phyloP scores from a whole-genome alignment of 2,113 vertebrate genomes.

The Craseonycteris thonglongyai region DNA sequence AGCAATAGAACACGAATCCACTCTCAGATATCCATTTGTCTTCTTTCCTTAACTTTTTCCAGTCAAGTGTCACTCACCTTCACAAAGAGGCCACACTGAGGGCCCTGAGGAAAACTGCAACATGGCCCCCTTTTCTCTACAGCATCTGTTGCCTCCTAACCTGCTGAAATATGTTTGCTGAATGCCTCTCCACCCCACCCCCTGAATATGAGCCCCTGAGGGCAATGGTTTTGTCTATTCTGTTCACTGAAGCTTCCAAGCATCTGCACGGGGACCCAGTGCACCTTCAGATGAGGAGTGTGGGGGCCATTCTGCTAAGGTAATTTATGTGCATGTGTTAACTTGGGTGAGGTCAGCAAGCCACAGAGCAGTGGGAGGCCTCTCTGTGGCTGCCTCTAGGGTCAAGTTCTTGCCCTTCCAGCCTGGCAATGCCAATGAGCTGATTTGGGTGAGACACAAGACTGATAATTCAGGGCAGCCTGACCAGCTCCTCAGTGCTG shows the following conservation, averaged over 20 bases:
- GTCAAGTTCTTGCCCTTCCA: background rate
- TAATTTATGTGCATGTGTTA: background rate
- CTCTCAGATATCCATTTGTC: background rate
- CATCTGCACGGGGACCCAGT: background rate
- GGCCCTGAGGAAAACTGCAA: background rate
- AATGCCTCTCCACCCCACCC: background rate
- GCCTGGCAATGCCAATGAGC: conserved; percentile 2
- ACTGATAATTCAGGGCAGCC: background rate
- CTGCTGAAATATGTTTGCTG: background rate
- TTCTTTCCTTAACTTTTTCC: background rate
- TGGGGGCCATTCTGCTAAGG: background rate
- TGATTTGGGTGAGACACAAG: background rate
- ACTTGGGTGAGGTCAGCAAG: background rate
- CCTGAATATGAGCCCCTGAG: background rate
- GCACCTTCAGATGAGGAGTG: background rate
- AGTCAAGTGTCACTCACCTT: background rate
- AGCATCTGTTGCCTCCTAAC: background rate
- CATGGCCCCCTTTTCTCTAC: background rate
- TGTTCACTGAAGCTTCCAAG: background rate
- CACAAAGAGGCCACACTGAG: background rate
- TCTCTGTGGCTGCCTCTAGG: background rate
- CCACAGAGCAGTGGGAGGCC: background rate
- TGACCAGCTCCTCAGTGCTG: background rate
- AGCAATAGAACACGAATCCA: background rate
- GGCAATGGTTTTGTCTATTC: background rate